phyloP scores from a whole-genome alignment of 2,888 invertebrate genomes.

The Bugula neritina region DNA sequence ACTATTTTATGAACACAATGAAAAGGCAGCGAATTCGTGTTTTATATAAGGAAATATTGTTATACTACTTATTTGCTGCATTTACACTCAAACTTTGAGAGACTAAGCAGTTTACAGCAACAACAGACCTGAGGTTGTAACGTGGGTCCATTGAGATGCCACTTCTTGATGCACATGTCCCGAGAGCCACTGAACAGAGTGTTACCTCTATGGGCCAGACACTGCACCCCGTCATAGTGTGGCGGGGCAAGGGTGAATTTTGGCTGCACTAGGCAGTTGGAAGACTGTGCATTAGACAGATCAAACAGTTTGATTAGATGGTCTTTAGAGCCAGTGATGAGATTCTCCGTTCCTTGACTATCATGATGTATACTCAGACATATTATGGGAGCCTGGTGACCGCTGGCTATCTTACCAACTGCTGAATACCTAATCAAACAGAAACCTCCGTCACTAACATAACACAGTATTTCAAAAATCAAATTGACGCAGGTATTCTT shows the following conservation, averaged over 20 bases:
- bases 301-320: conserved; percentile 65
- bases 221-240: conserved; percentile 83
- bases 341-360: conserved; percentile 52
- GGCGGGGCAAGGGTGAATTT: conserved; percentile 71
- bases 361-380: conserved; percentile 64
- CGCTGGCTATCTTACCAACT: conserved; percentile 66
- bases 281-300: neutral
- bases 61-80: too few species aligned
- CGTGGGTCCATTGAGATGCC: conserved; percentile 57
- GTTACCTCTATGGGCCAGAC: conserved; percentile 64
- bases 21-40: too few species aligned
- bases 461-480: too few species aligned
- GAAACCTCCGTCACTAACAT: too few species aligned
- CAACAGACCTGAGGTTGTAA: neutral
- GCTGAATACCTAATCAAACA: conserved; percentile 52
- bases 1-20: too few species aligned
- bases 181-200: conserved; percentile 75
- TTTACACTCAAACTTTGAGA: too few species aligned
- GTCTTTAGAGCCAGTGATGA: conserved; percentile 62
- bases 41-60: too few species aligned
- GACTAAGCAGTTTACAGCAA: too few species aligned
- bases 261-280: conserved; percentile 57
- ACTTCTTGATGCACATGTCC: conserved; percentile 79
- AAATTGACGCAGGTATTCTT: too few species aligned
- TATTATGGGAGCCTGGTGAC: conserved; percentile 79